A percentile compares a stretch with the other conserved stretches of the same genome.
These are phyloP conservation scores for Campaea margaritaria DNA, from an alignment of 2,888 invertebrate genomes.

Conservation along the genomic window DNA sequence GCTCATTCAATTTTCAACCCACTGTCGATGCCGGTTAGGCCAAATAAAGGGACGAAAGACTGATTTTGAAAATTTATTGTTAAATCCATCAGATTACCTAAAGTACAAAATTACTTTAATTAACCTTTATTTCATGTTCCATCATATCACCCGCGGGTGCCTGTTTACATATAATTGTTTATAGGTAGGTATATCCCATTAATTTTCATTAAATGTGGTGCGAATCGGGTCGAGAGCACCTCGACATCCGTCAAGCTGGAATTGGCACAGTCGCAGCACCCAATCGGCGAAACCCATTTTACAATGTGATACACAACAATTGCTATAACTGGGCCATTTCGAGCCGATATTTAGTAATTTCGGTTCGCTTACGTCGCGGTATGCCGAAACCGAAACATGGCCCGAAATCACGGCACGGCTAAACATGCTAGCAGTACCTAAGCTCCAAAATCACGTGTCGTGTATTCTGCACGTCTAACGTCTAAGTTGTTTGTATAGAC, in stretches of 20 bases:
- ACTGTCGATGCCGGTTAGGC: too few species aligned
- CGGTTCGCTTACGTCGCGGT: slow-evolving; percentile 43
- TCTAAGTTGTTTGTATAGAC: too few species aligned
- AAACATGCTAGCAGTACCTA: slow-evolving; percentile 6
- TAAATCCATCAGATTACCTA: too few species aligned
- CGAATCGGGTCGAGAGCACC: slow-evolving; percentile 14
- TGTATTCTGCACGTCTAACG: too few species aligned
- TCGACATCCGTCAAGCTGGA: slow-evolving; percentile 25
- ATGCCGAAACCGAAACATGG: slow-evolving; percentile 35
- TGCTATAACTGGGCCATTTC: slow-evolving; percentile 42
- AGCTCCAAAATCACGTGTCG: neutral
- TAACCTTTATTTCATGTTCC: too few species aligned
- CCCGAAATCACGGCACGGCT: slow-evolving; percentile 15
- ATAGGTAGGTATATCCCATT: slow-evolving; percentile 7
- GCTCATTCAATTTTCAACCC: too few species aligned
- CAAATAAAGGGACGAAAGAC: too few species aligned
- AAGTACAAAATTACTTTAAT: too few species aligned
- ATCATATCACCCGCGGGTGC: too few species aligned
- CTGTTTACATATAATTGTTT: neutral
- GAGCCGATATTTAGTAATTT: slow-evolving; percentile 51
- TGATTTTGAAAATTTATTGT: too few species aligned
- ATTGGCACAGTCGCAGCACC: slow-evolving; percentile 36
- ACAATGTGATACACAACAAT: slow-evolving; percentile 35
- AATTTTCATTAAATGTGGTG: slow-evolving; percentile 16
- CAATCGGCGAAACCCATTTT: slow-evolving; percentile 40